These are phyloP conservation scores for Rhinichthys osculus DNA, from an alignment of 2,797 vertebrate species.

Conservation along the genomic window DNA sequence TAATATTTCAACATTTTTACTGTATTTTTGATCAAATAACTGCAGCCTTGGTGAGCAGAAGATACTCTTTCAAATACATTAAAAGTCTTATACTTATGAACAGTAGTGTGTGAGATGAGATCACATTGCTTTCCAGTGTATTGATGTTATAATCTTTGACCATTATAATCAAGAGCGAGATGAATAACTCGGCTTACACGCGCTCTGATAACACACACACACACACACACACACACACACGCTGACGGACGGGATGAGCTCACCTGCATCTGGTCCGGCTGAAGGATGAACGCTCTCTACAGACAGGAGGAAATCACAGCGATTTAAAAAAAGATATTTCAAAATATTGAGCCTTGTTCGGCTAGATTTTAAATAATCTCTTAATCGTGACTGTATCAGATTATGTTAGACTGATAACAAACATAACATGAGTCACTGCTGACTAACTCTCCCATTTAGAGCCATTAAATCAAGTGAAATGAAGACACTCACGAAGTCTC, in stretches of 20 bases:
- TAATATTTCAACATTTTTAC: neutral
- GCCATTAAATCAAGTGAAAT: constrained; percentile 63
- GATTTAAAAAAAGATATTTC: neutral
- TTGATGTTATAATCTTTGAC: neutral
- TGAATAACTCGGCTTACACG: neutral
- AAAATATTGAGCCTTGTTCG: neutral
- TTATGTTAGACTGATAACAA: neutral
- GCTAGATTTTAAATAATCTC: neutral
- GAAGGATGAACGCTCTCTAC: constrained; percentile 84
- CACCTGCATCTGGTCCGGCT: constrained; percentile 99
- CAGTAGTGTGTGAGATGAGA: neutral
- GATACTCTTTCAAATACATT: too few relatives aligned
- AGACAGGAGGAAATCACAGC: constrained; percentile 44
- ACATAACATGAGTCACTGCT: neutral
- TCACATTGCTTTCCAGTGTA: neutral
- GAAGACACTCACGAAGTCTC: constrained; percentile 84
- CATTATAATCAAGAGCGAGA: neutral
- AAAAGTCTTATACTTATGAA: neutral
- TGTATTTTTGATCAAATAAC: neutral
- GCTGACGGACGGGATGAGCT: too few relatives aligned
- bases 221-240: too few relatives aligned
- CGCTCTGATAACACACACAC: too few relatives aligned
- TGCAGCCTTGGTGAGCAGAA: neutral
- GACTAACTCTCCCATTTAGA: neutral
- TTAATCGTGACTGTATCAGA: neutral